These are phyloP conservation scores for Cherax quadricarinatus DNA, from an alignment of 1,140 invertebrate genomes.

Conservation along the genomic window DNA sequence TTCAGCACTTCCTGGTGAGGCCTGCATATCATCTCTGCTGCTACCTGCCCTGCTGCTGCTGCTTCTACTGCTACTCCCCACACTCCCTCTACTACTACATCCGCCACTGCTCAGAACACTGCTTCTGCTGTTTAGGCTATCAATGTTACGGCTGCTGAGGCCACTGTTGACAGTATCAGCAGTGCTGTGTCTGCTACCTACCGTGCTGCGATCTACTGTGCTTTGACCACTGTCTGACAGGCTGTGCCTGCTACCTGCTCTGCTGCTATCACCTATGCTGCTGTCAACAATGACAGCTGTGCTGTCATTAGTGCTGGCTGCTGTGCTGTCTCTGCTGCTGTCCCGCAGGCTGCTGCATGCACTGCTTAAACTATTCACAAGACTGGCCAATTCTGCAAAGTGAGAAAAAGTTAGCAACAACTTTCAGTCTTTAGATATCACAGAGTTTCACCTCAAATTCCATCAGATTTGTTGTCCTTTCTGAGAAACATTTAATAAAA, in stretches of 20 bases:
- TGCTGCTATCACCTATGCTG: constrained; percentile 55
- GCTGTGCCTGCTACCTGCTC: constrained; percentile 54
- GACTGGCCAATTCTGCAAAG: constrained; percentile 53
- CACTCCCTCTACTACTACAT: constrained; percentile 57
- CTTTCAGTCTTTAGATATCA: too few species aligned
- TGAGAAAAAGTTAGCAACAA: too few species aligned
- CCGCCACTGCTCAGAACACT: constrained; percentile 56
- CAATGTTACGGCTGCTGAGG: constrained; percentile 50
- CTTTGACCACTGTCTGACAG: constrained; percentile 60
- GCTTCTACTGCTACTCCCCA: constrained; percentile 53
- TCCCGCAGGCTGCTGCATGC: constrained; percentile 55
- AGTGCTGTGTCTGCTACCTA: constrained; percentile 55
- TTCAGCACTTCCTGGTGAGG: constrained; percentile 47
- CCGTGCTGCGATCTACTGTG: constrained; percentile 54
- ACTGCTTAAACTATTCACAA: constrained; percentile 66
- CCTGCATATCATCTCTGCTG: constrained; percentile 54
- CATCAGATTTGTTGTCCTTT: too few species aligned
- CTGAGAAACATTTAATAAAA: too few species aligned
- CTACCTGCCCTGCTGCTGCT: constrained; percentile 46
- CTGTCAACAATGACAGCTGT: constrained; percentile 60
- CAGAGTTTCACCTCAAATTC: too few species aligned
- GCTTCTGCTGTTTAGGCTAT: constrained; percentile 57
- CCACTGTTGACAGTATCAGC: constrained; percentile 60
- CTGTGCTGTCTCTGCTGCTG: constrained; percentile 65
- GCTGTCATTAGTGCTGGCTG: constrained; percentile 67